phyloP scores from a whole-genome alignment of 2,797 vertebrate genomes.

The Poecilia gillii region DNA sequence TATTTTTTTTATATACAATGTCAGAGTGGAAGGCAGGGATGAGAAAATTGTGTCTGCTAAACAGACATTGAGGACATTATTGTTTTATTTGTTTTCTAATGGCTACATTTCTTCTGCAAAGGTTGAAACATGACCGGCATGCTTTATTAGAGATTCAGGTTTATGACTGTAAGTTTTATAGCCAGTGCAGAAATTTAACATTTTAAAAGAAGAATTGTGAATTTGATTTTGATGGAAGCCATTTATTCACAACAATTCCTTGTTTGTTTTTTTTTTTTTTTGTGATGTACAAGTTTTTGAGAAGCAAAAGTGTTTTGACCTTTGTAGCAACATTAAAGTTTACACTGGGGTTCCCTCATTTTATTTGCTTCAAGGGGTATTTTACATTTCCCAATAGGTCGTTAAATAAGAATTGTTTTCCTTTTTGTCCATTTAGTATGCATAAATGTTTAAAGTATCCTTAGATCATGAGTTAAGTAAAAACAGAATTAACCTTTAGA shows the following conservation, averaged over 20 bases:
- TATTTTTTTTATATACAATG: background rate
- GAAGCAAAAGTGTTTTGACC: background rate
- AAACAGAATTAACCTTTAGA: background rate
- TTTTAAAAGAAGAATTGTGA: background rate
- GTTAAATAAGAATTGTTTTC: background rate
- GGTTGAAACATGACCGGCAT: background rate
- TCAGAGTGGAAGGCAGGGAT: background rate
- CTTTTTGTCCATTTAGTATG: background rate
- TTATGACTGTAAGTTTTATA: background rate
- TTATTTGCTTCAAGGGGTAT: background rate
- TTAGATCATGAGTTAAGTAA: background rate
- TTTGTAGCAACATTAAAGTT: background rate
- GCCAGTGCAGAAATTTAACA: constrained; percentile 1
- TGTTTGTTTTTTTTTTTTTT: background rate
- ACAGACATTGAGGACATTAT: background rate
- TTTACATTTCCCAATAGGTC: background rate
- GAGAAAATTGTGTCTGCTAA: background rate
- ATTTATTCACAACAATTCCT: background rate
- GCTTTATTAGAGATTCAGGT: background rate
- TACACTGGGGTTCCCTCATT: background rate
- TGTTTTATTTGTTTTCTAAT: background rate
- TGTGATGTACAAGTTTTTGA: background rate
- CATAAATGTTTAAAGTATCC: background rate
- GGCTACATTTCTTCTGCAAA: background rate
- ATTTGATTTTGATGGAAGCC: background rate